phyloP scores from a whole-genome alignment of 2,113 vertebrate species.

The Mobula hypostoma region DNA sequence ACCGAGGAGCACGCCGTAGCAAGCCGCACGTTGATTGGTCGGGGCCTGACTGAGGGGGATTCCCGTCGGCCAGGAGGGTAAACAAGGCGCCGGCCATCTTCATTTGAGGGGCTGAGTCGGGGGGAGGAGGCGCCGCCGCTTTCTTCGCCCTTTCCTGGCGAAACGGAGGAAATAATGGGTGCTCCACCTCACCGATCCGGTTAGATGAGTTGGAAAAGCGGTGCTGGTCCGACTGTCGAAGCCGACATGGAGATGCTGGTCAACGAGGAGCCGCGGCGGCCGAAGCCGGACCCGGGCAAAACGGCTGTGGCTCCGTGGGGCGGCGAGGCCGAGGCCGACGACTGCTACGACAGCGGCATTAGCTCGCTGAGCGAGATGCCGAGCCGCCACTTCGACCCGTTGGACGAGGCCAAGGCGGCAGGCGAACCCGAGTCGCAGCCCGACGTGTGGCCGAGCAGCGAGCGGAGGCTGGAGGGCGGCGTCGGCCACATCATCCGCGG shows the following conservation, averaged over 20 bases:
- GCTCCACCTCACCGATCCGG: background rate
- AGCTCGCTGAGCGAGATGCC: constrained; percentile 54
- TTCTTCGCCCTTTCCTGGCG: background rate
- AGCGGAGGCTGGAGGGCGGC: constrained; percentile 49
- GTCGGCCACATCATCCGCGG: constrained; percentile 47
- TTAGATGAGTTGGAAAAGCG: background rate
- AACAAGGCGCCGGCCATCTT: constrained; percentile 8
- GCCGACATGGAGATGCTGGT: too few species aligned
- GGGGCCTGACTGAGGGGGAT: background rate
- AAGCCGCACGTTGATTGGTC: background rate
- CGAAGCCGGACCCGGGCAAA: background rate
- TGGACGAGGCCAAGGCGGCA: too few species aligned
- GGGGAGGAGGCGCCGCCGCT: background rate
- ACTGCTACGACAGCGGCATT: constrained; percentile 70
- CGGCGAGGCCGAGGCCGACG: constrained; percentile 42
- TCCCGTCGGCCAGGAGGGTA: background rate
- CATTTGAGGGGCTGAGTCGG: background rate
- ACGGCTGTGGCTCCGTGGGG: background rate
- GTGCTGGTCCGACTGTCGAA: too few species aligned
- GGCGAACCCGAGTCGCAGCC: constrained; percentile 41
- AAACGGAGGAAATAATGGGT: background rate
- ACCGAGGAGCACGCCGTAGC: background rate
- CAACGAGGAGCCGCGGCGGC: background rate
- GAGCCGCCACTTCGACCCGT: background rate
- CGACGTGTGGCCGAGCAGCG: constrained; percentile 31